Evolutionary conservation across 2,797 vertebrate species (phyloP), one percentile per base, ranked within the genome.

Genomic region (Myotis planiceps): DNA sequence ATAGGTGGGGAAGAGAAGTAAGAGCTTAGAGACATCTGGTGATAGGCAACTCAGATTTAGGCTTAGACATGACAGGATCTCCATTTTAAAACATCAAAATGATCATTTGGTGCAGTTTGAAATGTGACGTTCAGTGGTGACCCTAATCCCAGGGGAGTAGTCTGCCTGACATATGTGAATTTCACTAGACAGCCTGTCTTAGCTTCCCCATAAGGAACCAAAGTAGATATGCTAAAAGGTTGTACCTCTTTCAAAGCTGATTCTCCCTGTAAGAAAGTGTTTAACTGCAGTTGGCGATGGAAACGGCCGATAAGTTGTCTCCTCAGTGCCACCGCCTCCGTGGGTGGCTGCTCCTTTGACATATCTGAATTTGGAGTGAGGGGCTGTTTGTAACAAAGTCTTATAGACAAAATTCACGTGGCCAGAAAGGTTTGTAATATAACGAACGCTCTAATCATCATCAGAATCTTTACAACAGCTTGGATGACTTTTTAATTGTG

Each of bases 401-500:
- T 94, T 76, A 74, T 68, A 34, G 68, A 90, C 96, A 90, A 58
- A 85, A 94, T 94, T 93, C 97, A 83, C 85, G 71, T 45, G 96
- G 97, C 95, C 98, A 96, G 95, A 88, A 96, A 97, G 97, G 97
- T 97, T 96, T 76, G 60, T 95, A 94, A 93, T 2, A 79, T 97
- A 98, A 98, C 97, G 97, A 98, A 76, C 65, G n/a, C 86, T 49
- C 97, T 98, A 98, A 99, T 99, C 98, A 68, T 47, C 74, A 0
- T 66, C 9, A 63, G 79, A 96, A 98, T 99, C 98, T 98, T 98
- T 98, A 98, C 98, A 98, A 98, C 96, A 96, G 97, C 98, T 96
- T 90, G 97, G 98, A 98, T 98, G 98, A 92, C 98, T 98, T 98
- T 98, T 98, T 98, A 99, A 99, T 98, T 98, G 98, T 97, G 96